Evolutionary conservation across 2,113 vertebrate genomes (phyloP).

Genomic region (Columba janthina): DNA sequence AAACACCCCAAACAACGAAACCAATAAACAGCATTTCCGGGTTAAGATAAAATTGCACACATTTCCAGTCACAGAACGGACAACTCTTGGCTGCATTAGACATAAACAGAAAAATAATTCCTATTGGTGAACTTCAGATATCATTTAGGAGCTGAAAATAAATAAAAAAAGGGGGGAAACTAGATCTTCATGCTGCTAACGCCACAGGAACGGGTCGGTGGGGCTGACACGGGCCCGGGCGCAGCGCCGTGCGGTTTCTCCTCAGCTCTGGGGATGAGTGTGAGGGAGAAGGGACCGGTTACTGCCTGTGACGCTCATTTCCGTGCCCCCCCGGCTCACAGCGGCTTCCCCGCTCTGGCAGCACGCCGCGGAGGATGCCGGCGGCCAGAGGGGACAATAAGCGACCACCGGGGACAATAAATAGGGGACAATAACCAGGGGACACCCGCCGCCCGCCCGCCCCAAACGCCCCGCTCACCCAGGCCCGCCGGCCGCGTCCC

Average conservation of each 20-base stretch:
- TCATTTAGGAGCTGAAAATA: not conserved
- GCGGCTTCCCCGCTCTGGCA: too few species aligned
- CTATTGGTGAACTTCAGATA: not conserved
- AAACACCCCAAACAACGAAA: not conserved
- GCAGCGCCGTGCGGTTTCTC: not conserved
- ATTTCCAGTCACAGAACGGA: not conserved
- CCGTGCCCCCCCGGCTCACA: too few species aligned
- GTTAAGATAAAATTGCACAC: not conserved
- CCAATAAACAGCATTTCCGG: not conserved
- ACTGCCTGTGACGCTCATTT: not conserved
- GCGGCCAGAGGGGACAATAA: not conserved
- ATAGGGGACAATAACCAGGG: too few species aligned
- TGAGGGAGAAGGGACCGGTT: not conserved
- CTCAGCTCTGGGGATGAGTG: not conserved
- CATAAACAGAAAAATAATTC: not conserved
- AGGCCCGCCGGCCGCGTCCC: slow-evolving; percentile 68
- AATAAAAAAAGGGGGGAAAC: not conserved
- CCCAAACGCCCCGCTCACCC: slow-evolving; percentile 9
- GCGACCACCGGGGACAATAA: too few species aligned
- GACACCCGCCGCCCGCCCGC: too few species aligned
- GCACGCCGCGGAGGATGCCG: not conserved
- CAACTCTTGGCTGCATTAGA: not conserved
- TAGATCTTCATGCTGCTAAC: not conserved
- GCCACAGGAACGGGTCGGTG: not conserved
- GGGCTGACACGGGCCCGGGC: not conserved